Base-by-base conservation (phyloP, 2,113 vertebrate species). In the Vanacampus margaritifer region DNA sequence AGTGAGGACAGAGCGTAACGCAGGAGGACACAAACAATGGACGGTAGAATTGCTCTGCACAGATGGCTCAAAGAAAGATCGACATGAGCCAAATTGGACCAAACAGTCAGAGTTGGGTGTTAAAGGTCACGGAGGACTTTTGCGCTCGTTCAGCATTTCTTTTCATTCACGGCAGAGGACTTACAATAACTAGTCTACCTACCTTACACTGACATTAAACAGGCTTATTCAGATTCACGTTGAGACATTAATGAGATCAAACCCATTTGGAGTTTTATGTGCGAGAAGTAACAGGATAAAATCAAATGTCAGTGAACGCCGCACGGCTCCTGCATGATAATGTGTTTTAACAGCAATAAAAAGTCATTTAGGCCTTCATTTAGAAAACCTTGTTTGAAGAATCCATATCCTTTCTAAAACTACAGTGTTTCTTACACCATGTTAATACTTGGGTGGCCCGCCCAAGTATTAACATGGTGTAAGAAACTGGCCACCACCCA, bases 61-160 rank as follows among this genome's bases (percentile, higher is more conserved):
- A 84, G 80, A 87, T 80, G 79, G 82, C 58, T 5, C 58, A 58
- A 53, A 65, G 37, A 67, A 57, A 67, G 53, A 36, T 9, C 21
- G 9, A 41, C 59, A 61, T 11, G 37, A 13, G 21, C 36, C 26
- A 57, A 56, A 56, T 28, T 16, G 53, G 53, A 54, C 63, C 45
- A 36, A 26, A 71, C 2, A 43, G 37, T 68, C 51, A 68, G 72
- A 75, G 62, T 35, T n/a, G 4, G 10, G 17, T 37, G 56, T 71
- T 39, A 41, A 51, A 71, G 66, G 62, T 67, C 62, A 71, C n/a
- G 10, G 1, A 4, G 19, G 16, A 36, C 5, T 63, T 71, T 66
- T 50, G 53, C 65, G 48, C 56, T 56, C 46, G 45, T 41, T 78
- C 67, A 67, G 69, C 39, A 53, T 53, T 43, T 75, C 32, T 66